Conservation (phyloP, 2,888 invertebrate genomes). For the Lasioglossum lativentre region DNA sequence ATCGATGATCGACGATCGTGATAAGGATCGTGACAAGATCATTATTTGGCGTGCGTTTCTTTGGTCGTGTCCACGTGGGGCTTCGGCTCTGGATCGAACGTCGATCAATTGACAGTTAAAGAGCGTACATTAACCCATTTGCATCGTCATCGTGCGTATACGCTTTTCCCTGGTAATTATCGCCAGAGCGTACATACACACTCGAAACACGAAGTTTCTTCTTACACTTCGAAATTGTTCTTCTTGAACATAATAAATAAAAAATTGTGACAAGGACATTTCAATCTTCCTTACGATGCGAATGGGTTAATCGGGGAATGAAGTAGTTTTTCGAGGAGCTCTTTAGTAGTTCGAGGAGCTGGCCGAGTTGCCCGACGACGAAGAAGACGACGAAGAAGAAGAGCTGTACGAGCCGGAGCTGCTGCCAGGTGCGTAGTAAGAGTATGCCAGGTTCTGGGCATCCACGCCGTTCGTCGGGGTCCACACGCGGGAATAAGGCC, state of each 20-base stretch:
- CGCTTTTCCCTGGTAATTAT: background rate
- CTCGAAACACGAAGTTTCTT: background rate
- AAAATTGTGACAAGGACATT: background rate
- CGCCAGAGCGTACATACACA: background rate
- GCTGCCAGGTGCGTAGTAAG: slow-evolving; percentile 86
- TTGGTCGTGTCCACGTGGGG: slow-evolving; percentile 64
- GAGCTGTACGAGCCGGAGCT: slow-evolving; percentile 91
- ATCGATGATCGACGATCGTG: slow-evolving; percentile 39
- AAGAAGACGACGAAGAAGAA: slow-evolving; percentile 87
- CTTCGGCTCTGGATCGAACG: slow-evolving; percentile 45
- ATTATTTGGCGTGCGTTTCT: slow-evolving; percentile 75
- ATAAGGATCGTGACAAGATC: slow-evolving; percentile 27
- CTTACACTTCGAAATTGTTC: background rate
- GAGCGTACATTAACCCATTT: background rate
- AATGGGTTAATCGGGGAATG: slow-evolving; percentile 22
- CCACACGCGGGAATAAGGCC: slow-evolving; percentile 93
- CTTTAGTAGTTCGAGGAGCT: slow-evolving; percentile 77
- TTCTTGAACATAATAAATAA: background rate
- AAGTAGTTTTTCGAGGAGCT: background rate
- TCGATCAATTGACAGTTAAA: slow-evolving; percentile 53
- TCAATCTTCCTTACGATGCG: background rate
- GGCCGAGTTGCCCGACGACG: slow-evolving; percentile 84
- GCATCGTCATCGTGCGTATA: background rate
- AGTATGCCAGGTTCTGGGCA: slow-evolving; percentile 84
- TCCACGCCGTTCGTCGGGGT: slow-evolving; percentile 84